These are phyloP conservation scores for Frankliniella intonsa DNA, from an alignment of 2,888 invertebrate species.

Conservation along the genomic window DNA sequence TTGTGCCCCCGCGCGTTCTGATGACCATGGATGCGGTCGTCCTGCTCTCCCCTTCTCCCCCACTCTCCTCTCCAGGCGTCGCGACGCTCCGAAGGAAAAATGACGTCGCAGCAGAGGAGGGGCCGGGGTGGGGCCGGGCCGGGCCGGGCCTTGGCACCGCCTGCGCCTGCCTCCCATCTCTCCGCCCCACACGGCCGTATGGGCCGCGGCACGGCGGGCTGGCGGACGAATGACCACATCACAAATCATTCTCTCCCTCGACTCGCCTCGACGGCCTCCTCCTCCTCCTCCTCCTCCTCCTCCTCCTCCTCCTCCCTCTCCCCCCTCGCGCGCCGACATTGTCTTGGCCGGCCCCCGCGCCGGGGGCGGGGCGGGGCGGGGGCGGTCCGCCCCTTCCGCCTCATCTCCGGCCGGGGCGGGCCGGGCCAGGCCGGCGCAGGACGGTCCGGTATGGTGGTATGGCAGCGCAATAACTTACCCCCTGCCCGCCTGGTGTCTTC, in stretches of 20 bases:
- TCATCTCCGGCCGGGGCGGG: too few species aligned
- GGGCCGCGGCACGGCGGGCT: background rate
- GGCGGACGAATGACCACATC: constrained; percentile 20
- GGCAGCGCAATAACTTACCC: too few species aligned
- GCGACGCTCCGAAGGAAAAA: background rate
- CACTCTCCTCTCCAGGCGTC: too few species aligned
- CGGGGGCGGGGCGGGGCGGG: too few species aligned
- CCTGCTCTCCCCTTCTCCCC: too few species aligned
- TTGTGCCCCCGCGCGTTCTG: too few species aligned
- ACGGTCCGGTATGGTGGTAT: too few species aligned
- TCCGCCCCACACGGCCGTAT: background rate
- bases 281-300: background rate
- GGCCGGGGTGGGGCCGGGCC: background rate
- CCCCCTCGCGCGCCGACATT: background rate
- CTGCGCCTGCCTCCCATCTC: background rate
- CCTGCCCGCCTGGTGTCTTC: background rate
- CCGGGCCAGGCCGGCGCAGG: too few species aligned
- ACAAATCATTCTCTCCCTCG: constrained; percentile 16
- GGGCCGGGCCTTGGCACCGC: background rate
- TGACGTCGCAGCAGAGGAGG: background rate
- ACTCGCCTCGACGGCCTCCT: background rate
- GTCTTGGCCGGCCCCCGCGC: too few species aligned
- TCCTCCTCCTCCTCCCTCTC: background rate
- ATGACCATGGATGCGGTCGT: too few species aligned
- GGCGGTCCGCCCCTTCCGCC: too few species aligned